Base-by-base conservation (phyloP, 1,140 invertebrate species). In the Cotesia glomerata region DNA sequence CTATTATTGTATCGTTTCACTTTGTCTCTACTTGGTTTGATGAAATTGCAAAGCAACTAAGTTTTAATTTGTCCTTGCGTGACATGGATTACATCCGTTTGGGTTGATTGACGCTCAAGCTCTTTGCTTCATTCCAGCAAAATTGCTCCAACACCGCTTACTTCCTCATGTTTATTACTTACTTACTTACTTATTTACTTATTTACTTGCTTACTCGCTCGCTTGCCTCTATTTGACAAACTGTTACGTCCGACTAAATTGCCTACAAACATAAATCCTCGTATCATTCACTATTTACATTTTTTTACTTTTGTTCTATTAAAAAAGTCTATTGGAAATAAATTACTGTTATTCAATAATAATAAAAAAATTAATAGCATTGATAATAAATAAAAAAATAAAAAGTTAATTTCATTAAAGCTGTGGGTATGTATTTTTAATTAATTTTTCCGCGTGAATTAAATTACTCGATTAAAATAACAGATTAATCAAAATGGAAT, bases 21-120 rank as follows among this genome's bases (percentile, higher is more conserved):
- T 58, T 58, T n/a, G 56, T 45, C 36, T 52, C 52, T 26, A 26
- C 26, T 26, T 26, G 76, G 75, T 79, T 81, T 82, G 78, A 81
- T 80, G 81, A 84, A 78, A 84, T 81, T 82, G 80, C 82, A 82
- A 82, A 83, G 78, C 80, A 80, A 80, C 82, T 78, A 83, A 82
- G 79, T 84, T 82, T 84, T 82, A 83, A 84, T 84, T 84, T 84
- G 80, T 81, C 81, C 80, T 82, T 74, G 79, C 81, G 81, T 82
- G 82, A 83, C 79, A 76, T 74, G 80, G 82, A 84, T 83, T 81
- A 81, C 81, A 76, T 78, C 78, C 79, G 76, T 77, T 72, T 72
- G 75, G 77, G 77, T 78, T 78, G 81, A 82, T 83, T 81, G 80
- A 81, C 80, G 78, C 76, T 45, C 39, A 45, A 73, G 75, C 74